Percentiles rank a stretch among this genome's conserved stretches.
Conservation (phyloP, 2,888 invertebrate species). For the Parascotia fuliginaria region DNA sequence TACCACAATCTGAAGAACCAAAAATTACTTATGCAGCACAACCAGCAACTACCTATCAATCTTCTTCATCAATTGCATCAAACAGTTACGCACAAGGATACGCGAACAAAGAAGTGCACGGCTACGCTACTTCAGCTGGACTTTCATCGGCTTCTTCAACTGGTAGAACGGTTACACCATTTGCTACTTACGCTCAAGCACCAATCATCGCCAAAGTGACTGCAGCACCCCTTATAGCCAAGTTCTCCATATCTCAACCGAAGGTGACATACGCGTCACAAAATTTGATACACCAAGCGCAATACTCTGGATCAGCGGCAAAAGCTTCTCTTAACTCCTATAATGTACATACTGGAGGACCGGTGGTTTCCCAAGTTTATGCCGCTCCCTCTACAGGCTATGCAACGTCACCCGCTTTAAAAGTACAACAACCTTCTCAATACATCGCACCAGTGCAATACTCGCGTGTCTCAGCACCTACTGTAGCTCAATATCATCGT, state of each 20-base stretch:
- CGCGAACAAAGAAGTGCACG: slow-evolving; percentile 74
- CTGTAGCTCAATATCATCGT: slow-evolving; percentile 56
- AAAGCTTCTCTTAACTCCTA: slow-evolving; percentile 77
- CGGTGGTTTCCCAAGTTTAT: slow-evolving; percentile 78
- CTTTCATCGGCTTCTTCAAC: slow-evolving; percentile 70
- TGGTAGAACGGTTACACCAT: slow-evolving; percentile 68
- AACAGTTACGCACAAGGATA: slow-evolving; percentile 53
- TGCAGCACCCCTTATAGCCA: slow-evolving; percentile 75
- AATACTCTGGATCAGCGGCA: slow-evolving; percentile 64
- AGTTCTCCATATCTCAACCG: slow-evolving; percentile 64
- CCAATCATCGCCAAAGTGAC: slow-evolving; percentile 82
- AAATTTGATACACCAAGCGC: slow-evolving; percentile 66
- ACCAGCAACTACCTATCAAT: slow-evolving; percentile 53
- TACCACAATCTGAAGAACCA: slow-evolving; percentile 60
- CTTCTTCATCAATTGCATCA: slow-evolving; percentile 45
- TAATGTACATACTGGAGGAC: slow-evolving; percentile 66
- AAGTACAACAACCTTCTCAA: slow-evolving; percentile 53
- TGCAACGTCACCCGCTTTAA: slow-evolving; percentile 67
- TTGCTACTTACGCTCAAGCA: slow-evolving; percentile 79
- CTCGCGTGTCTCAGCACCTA: slow-evolving; percentile 38
- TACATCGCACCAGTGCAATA: slow-evolving; percentile 45
- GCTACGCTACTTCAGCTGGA: slow-evolving; percentile 84
- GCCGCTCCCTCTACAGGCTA: slow-evolving; percentile 72
- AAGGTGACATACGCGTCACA: slow-evolving; percentile 66
- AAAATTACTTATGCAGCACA: slow-evolving; percentile 67